phyloP scores from a whole-genome alignment of 2,113 vertebrate species.

The Gasterosteus aculeatus region DNA sequence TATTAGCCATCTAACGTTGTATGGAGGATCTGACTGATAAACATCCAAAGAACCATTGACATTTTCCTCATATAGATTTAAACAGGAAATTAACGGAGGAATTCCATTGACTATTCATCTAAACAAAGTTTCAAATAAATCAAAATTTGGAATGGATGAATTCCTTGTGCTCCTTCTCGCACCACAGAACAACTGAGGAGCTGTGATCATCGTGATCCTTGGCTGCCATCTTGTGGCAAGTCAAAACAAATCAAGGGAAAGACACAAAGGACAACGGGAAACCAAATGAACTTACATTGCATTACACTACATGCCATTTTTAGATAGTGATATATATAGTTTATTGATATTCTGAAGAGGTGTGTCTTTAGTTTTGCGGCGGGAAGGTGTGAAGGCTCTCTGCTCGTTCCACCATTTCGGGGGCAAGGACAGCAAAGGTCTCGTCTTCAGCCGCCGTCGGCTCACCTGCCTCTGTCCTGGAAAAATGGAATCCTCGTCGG shows the following conservation, averaged over 20 bases:
- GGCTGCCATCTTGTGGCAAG: constrained; percentile 47
- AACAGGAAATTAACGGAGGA: not conserved
- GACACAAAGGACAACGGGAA: no score
- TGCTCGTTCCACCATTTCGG: no score
- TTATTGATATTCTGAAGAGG: no score
- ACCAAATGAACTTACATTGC: no score
- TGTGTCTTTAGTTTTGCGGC: no score
- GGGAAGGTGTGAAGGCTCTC: no score
- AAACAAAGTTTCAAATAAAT: not conserved
- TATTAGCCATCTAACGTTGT: not conserved
- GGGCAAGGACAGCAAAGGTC: no score
- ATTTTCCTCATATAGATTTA: not conserved
- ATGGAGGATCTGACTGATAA: not conserved
- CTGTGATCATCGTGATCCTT: constrained; percentile 2
- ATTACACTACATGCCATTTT: no score
- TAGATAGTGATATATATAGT: no score
- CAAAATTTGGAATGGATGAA: not conserved
- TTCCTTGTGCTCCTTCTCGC: not conserved
- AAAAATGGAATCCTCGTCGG: no score
- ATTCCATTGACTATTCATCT: not conserved
- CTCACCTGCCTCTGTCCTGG: no score
- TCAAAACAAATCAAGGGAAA: not conserved
- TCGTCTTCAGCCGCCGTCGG: no score
- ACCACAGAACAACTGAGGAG: not conserved
- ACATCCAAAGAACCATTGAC: not conserved